Evolutionary conservation across 2,888 invertebrate genomes (phyloP), one percentile per base, ranked within the genome.

Genomic region (Invenusta paracnida): DNA sequence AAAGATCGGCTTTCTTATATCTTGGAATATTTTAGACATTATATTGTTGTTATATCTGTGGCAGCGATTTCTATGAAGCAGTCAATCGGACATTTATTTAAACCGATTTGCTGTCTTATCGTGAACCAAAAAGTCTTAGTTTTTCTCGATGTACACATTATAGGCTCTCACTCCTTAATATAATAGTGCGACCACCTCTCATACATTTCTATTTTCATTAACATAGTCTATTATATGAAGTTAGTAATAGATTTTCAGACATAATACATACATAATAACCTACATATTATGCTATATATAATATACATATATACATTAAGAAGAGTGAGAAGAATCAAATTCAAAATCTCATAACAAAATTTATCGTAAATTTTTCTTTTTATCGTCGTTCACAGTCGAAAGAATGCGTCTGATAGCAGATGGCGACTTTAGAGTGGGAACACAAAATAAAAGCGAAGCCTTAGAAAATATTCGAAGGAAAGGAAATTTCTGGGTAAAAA

Each of bases 61-160:
- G n/a, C n/a, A n/a, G 17, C 17, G 48, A 23, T 23, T 23, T 5
- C 17, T 73, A 73, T n/a, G 73, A 73, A 73, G 5, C 48, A 73
- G 73, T 73, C 73, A 73, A 25, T 25, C 73, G 17, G 73, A 13
- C 25, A 23, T 23, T 13, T 73, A 73, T 73, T 73, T 73, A 73
- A 73, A 73, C 73, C 73, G 73, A 73, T 73, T 73, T 73, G 73
- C 73, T 73, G 73, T 73, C 73, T 73, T 73, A 73, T 73, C 73
- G 5, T 73, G 73, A 73, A 73, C 23, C 23, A 73, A 73, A 73
- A 2, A 73, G n/a, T 13, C 73, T 73, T 23, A 5, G 73, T 73
- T 23, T 48, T 17, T 48, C 48, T n/a, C n/a, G n/a, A n/a, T n/a
- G n/a, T n/a, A n/a, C n/a, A n/a, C n/a, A n/a, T n/a, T n/a, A n/a